phyloP scores from a whole-genome alignment of 2,797 vertebrate genomes.

The Knipowitschia caucasica region DNA sequence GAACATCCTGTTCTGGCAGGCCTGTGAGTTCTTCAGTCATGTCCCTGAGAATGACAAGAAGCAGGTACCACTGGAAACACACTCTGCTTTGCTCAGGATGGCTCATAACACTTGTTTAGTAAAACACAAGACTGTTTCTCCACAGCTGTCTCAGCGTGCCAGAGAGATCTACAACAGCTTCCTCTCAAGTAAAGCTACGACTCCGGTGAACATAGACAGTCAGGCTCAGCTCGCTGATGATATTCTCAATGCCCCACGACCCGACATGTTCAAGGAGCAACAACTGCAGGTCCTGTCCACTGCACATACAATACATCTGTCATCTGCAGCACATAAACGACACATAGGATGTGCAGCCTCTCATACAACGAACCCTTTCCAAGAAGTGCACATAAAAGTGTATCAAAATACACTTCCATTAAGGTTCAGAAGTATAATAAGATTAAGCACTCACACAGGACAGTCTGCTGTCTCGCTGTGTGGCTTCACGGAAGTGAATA shows the following conservation, averaged over 20 bases:
- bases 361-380: not conserved
- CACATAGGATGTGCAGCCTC: not conserved
- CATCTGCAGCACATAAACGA: not conserved
- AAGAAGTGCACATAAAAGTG: slow-evolving; percentile 17
- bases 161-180: slow-evolving; percentile 97
- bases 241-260: slow-evolving; percentile 89
- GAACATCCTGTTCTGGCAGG: slow-evolving; percentile 99
- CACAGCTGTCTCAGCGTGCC: slow-evolving; percentile 90
- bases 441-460: slow-evolving; percentile 7
- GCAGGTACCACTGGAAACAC: slow-evolving; percentile 75
- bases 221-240: slow-evolving; percentile 95
- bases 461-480: slow-evolving; percentile 9
- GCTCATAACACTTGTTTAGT: slow-evolving; percentile 2
- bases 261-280: slow-evolving; percentile 97
- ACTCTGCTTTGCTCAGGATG: not conserved
- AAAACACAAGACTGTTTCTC: not conserved
- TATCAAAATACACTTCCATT: slow-evolving; percentile 19
- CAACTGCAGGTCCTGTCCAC: slow-evolving; percentile 92
- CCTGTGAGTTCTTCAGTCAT: slow-evolving; percentile 94
- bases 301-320: slow-evolving; percentile 1
- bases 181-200: slow-evolving; percentile 95
- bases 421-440: slow-evolving; percentile 7
- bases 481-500: slow-evolving; percentile 24
- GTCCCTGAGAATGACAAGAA: slow-evolving; percentile 95
- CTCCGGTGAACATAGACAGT: slow-evolving; percentile 97